phyloP scores from a whole-genome alignment of 2,797 vertebrate species.

The Mareca penelope region DNA sequence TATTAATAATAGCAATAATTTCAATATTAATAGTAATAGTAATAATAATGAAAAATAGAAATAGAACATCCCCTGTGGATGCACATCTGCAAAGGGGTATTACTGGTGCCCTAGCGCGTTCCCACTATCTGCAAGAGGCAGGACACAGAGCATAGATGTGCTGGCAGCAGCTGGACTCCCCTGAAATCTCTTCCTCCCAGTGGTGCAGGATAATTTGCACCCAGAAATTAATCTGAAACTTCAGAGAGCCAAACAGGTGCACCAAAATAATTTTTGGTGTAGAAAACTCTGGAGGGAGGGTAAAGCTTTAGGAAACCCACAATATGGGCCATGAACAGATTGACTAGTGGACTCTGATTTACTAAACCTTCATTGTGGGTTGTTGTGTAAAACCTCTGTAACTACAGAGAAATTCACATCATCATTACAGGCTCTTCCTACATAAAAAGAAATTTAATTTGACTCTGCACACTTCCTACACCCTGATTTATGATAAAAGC shows the following conservation, averaged over 20 bases:
- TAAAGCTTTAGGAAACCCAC: not conserved
- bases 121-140: not conserved
- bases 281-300: not conserved
- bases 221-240: not conserved
- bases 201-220: not conserved
- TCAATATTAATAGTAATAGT: no score
- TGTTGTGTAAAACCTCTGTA: not conserved
- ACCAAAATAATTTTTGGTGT: not conserved
- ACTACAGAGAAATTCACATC: not conserved
- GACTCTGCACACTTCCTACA: not conserved
- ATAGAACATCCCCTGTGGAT: not conserved
- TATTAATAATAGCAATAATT: no score
- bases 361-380: not conserved
- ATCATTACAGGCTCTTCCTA: not conserved
- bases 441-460: not conserved
- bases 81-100: not conserved
- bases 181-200: not conserved
- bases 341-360: not conserved
- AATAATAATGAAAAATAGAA: no score
- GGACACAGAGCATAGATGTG: not conserved
- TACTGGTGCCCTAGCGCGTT: not conserved
- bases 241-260: not conserved
- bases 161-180: accelerated
- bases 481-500: not conserved
- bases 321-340: not conserved